Evolutionary conservation across 2,113 vertebrate species (phyloP).

Genomic region (Sturnira hondurensis): DNA sequence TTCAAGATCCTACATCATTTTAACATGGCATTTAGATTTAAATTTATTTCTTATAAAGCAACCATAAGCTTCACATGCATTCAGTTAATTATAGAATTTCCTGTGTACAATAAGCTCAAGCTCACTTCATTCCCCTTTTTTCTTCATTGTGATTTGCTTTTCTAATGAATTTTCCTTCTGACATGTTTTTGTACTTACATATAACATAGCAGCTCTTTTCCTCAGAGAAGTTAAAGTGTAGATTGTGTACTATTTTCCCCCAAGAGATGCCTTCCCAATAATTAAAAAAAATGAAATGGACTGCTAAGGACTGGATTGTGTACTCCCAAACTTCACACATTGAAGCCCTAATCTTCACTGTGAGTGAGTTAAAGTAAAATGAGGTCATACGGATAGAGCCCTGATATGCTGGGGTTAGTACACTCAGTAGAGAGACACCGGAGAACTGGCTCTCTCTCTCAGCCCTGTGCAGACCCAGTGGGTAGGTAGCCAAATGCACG

Average conservation of each 20-base stretch:
- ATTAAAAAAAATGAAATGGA: background rate
- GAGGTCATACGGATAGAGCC: background rate
- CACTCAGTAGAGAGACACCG: background rate
- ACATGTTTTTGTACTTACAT: background rate
- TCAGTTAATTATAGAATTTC: background rate
- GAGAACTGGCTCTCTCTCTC: no score
- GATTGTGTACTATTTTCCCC: background rate
- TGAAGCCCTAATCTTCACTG: background rate
- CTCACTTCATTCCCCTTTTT: background rate
- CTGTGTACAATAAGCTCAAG: background rate
- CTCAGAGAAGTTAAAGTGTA: background rate
- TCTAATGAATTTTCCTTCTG: background rate
- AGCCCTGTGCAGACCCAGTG: background rate
- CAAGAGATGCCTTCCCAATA: background rate
- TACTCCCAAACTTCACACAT: background rate
- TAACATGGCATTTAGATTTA: background rate
- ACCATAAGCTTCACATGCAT: background rate
- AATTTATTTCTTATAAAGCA: background rate
- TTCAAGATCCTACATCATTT: background rate
- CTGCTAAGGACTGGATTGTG: background rate
- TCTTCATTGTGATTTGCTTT: conserved; percentile 1
- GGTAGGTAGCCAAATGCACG: background rate
- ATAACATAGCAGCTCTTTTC: background rate
- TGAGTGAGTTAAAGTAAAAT: background rate
- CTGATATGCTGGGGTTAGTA: no score